Evolutionary conservation across 2,888 invertebrate species (phyloP).

Genomic region (Scaptodrosophila latifasciaeformis): DNA sequence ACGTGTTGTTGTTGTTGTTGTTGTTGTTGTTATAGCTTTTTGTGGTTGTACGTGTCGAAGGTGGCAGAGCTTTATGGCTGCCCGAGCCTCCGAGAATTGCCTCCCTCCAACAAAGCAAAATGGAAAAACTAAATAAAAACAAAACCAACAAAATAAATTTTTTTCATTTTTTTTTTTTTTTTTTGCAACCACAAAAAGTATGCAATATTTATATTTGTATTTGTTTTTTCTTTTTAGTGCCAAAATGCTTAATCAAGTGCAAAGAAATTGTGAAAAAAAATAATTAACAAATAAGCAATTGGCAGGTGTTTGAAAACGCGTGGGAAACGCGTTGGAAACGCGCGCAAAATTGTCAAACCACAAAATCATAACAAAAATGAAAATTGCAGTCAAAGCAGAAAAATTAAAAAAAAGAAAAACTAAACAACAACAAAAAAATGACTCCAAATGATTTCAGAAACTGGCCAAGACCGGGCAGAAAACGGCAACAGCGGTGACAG

Average conservation of each 20-base stretch:
- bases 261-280: conserved; percentile 21
- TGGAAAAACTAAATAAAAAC: conserved; percentile 6
- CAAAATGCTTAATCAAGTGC: too few species aligned
- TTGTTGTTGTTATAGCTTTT: conserved; percentile 19
- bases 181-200: conserved; percentile 51
- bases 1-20: conserved; percentile 36
- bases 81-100: too few species aligned
- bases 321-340: conserved; percentile 20
- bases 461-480: not conserved
- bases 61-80: conserved; percentile 23
- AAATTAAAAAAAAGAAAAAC: conserved; percentile 41
- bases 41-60: conserved; percentile 31
- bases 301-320: conserved; percentile 33
- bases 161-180: too few species aligned
- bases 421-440: too few species aligned
- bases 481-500: not conserved
- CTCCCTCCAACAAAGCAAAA: conserved; percentile 5
- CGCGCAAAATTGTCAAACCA: conserved; percentile 7
- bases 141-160: conserved; percentile 12
- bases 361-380: conserved; percentile 21
- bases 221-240: too few species aligned
- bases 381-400: conserved; percentile 18
- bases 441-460: too few species aligned
- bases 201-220: too few species aligned
- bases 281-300: conserved; percentile 17